Conservation (phyloP, 2,888 invertebrate species). For the Cyaniris semiargus region DNA sequence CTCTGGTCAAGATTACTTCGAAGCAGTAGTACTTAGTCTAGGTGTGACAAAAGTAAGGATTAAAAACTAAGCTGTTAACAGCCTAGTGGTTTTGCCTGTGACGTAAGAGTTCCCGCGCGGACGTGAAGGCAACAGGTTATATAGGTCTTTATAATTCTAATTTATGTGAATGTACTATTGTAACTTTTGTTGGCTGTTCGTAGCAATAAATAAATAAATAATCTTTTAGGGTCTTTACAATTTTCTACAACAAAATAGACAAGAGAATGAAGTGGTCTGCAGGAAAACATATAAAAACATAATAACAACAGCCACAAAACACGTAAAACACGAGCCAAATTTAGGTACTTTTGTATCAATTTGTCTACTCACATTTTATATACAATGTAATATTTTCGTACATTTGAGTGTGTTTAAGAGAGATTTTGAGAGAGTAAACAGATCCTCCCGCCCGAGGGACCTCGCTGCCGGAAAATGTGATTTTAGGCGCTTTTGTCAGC, state of each 20-base stretch:
- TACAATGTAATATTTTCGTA: conserved; percentile 1
- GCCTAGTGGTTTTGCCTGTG: background rate
- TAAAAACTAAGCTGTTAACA: background rate
- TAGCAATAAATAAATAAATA: too few species aligned
- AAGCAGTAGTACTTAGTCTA: background rate
- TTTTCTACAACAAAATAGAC: background rate
- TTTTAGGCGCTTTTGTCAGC: conserved; percentile 13
- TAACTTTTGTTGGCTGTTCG: too few species aligned
- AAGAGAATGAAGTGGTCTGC: background rate
- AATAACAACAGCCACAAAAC: background rate
- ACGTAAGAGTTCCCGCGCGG: background rate
- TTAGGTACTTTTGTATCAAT: background rate
- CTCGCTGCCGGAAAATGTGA: conserved; percentile 7
- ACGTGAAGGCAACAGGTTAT: background rate
- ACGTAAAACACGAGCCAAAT: background rate
- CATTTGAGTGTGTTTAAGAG: background rate
- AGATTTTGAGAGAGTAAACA: conserved; percentile 12
- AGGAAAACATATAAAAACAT: background rate
- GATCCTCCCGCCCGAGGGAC: background rate
- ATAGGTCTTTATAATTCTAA: background rate
- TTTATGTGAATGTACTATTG: too few species aligned
- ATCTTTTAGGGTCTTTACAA: background rate
- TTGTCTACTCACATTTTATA: background rate
- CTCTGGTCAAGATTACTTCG: too few species aligned
- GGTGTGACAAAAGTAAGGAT: background rate